These are phyloP conservation scores for Leucozona laternaria DNA, from an alignment of 2,888 invertebrate genomes.

Conservation along the genomic window DNA sequence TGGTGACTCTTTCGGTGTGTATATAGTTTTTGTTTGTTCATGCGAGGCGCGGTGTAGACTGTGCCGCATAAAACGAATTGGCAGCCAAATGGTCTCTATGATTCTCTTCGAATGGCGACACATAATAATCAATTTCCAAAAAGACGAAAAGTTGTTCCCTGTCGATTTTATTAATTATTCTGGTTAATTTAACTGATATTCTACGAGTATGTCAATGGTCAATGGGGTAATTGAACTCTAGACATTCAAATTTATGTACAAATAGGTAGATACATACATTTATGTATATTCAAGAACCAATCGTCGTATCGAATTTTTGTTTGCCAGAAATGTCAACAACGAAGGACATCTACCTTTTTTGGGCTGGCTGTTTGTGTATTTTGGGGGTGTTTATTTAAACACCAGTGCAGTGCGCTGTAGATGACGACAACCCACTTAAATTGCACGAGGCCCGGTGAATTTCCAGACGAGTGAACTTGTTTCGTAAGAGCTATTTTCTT, in stretches of 20 bases:
- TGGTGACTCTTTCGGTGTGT: conserved; percentile 35
- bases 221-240: conserved; percentile 33
- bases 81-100: conserved; percentile 7
- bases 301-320: neutral
- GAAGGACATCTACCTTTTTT: conserved; percentile 19
- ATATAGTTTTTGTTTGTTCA: neutral
- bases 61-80: conserved; percentile 49
- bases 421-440: conserved; percentile 22
- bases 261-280: neutral
- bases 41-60: neutral
- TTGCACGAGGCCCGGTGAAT: conserved; percentile 8
- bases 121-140: conserved; percentile 36
- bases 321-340: conserved; percentile 5
- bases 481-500: conserved; percentile 1
- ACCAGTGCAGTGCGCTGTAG: neutral
- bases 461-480: conserved; percentile 4
- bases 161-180: conserved; percentile 29
- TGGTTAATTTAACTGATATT: neutral
- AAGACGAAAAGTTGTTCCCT: conserved; percentile 16
- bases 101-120: conserved; percentile 35
- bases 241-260: neutral
- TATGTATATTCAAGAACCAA: neutral
- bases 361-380: neutral
- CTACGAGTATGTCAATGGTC: too few species aligned
- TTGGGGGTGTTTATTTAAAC: neutral